Base-by-base conservation (phyloP, 1,140 invertebrate species). In the Branchinecta lynchi region DNA sequence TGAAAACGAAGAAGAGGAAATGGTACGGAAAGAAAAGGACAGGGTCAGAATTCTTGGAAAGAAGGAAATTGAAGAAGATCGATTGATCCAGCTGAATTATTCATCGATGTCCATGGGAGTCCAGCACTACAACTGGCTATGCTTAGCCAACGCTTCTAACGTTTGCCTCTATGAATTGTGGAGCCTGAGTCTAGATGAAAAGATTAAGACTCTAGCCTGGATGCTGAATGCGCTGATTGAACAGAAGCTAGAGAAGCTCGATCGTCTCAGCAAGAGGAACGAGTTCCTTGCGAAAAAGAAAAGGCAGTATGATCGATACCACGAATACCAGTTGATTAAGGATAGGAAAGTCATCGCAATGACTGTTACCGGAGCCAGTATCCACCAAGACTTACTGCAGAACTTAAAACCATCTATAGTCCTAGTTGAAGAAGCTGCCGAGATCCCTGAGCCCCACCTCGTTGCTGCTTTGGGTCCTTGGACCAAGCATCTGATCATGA, bases 291-390 rank as follows among this genome's bases (percentile, higher is more conserved):
- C 51, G 9, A 3, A 70, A 44, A 70, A 70, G 65, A 43, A 44
- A 17, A 68, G 21, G 32, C 45, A 46, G 8, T 32, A 66, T 10
- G 69, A 70, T 9, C 69, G 69, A 20, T 43, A 43, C n/a, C 69
- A 70, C 65, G 69, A 70, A 60, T 44, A 46, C 17, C 17, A 15
- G 45, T 9, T 70, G 7, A 10, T 70, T n/a, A 10, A 66, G 43
- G 43, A 66, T 5, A 70, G 69, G 51, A 68, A 72, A 7, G 68
- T 79, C 17, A 73, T 82, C 44, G 81, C 79, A 21, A 79, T 82
- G 77, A 82, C 81, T n/a, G 82, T 78, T 8, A 82, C 81, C 21
- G 80, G 80, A 66, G 81, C 81, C 15, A 78, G 79, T 44, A 77
- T 77, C 69, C 76, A 77, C 70, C 73, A 72, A 15, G 69, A 73